These are phyloP conservation scores for Pentamera pediparva DNA, from an alignment of 53 echinoderm and acorn worm species.

Conservation along the genomic window DNA sequence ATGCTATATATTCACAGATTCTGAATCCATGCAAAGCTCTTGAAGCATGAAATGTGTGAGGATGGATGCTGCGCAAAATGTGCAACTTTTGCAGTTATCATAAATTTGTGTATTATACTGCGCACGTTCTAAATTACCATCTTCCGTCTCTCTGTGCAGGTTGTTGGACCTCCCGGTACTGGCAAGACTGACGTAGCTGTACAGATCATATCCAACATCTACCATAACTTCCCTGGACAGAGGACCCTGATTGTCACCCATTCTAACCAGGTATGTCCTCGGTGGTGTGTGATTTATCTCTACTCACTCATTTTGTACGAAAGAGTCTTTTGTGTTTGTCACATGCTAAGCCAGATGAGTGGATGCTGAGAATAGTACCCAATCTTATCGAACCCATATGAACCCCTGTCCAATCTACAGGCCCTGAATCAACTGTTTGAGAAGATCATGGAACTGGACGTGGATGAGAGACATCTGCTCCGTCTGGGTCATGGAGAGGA, in stretches of 20 bases:
- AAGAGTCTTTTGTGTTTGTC: too few relatives aligned
- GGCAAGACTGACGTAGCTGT: slow-evolving; percentile 98
- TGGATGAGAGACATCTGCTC: slow-evolving; percentile 91
- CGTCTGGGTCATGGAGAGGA: slow-evolving; percentile 98
- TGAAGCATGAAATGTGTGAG: too few relatives aligned
- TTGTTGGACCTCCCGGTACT: slow-evolving; percentile 97
- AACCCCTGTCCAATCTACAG: too few relatives aligned
- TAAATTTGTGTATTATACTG: neutral
- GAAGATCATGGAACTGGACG: slow-evolving; percentile 96
- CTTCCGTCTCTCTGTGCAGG: slow-evolving; percentile 39
- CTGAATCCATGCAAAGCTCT: too few relatives aligned
- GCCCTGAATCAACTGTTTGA: slow-evolving; percentile 98
- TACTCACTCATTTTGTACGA: neutral
- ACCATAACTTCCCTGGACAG: slow-evolving; percentile 95
- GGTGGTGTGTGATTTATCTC: neutral
- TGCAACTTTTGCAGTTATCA: too few relatives aligned
- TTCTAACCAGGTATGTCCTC: slow-evolving; percentile 75
- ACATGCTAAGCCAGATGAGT: neutral
- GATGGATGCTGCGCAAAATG: too few relatives aligned
- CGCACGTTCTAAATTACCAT: neutral
- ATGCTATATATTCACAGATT: too few relatives aligned
- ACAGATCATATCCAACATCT: slow-evolving; percentile 97
- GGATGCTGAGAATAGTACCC: neutral
- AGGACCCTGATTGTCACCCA: slow-evolving; percentile 96
- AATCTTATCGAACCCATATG: too few relatives aligned